Percentiles rank a stretch among this genome's conserved stretches.
Conservation (phyloP, 2,888 invertebrate species). For the Erannis defoliaria region DNA sequence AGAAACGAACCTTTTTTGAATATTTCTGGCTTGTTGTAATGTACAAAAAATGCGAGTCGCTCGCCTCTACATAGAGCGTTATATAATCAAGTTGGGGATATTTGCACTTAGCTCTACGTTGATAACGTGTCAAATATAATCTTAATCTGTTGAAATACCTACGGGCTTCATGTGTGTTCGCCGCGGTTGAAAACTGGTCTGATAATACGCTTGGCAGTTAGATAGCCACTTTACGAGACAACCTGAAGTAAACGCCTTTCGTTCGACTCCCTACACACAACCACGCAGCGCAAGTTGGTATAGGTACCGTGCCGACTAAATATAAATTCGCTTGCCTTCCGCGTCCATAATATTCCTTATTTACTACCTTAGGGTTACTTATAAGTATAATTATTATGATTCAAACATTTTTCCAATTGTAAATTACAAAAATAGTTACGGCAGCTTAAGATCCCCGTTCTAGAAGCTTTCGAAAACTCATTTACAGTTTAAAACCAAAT, state of each 20-base stretch:
- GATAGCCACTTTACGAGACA: constrained; percentile 82
- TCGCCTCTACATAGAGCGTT: constrained; percentile 4
- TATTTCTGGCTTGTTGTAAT: constrained; percentile 18
- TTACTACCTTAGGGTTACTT: constrained; percentile 42
- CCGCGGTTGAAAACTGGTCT: constrained; percentile 68
- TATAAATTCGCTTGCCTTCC: constrained; percentile 60
- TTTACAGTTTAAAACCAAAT: constrained; percentile 39
- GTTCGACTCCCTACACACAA: constrained; percentile 62
- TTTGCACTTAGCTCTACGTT: constrained; percentile 61
- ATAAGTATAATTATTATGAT: constrained; percentile 26
- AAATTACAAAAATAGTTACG: constrained; percentile 34
- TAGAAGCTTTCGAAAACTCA: constrained; percentile 50
- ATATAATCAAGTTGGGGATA: constrained; percentile 45
- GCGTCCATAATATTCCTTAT: constrained; percentile 51
- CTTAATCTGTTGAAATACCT: constrained; percentile 69
- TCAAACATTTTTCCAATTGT: constrained; percentile 10
- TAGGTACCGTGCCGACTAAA: constrained; percentile 50
- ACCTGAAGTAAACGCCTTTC: constrained; percentile 70
- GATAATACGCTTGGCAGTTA: constrained; percentile 77
- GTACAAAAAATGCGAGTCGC: constrained; percentile 13
- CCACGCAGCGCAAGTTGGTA: constrained; percentile 43
- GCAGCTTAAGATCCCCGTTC: constrained; percentile 49
- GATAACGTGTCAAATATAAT: constrained; percentile 75
- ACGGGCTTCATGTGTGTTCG: constrained; percentile 68
- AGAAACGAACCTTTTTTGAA: constrained; percentile 11